Conservation (phyloP, 2,888 invertebrate species). For the Taphrorychus bicolor region DNA sequence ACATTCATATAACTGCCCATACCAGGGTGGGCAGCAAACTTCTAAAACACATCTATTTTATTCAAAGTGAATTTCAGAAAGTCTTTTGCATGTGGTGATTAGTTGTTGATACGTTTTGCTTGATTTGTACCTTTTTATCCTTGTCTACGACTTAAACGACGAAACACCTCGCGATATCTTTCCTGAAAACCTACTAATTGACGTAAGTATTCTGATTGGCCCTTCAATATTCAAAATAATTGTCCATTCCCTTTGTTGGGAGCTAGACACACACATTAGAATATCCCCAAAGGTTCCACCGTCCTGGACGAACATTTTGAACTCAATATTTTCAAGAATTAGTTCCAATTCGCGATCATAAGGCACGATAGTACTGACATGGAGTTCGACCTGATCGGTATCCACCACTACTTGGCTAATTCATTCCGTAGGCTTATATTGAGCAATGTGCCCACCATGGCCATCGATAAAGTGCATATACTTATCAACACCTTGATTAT, state of each 20-base stretch:
- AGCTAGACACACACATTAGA: slow-evolving; percentile 50
- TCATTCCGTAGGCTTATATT: slow-evolving; percentile 84
- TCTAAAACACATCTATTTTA: too few species aligned
- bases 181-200: slow-evolving; percentile 75
- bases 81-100: too few species aligned
- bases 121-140: too few species aligned
- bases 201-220: slow-evolving; percentile 61
- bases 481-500: slow-evolving; percentile 88
- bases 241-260: not conserved
- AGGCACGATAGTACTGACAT: slow-evolving; percentile 73
- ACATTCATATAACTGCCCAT: too few species aligned
- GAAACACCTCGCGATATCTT: slow-evolving; percentile 71
- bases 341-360: slow-evolving; percentile 65
- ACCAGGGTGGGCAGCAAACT: too few species aligned
- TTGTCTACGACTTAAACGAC: slow-evolving; percentile 59
- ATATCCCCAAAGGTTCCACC: slow-evolving; percentile 49
- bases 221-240: not conserved
- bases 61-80: too few species aligned
- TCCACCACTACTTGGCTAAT: slow-evolving; percentile 84
- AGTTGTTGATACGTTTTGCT: too few species aligned
- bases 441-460: slow-evolving; percentile 92
- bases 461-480: slow-evolving; percentile 88
- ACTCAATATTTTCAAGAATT: slow-evolving; percentile 74
- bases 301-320: slow-evolving; percentile 72
- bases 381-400: slow-evolving; percentile 90